Evolutionary conservation across 2,113 vertebrate species (phyloP), one percentile per base, ranked within the genome.

Genomic region (Oreochromis niloticus): DNA sequence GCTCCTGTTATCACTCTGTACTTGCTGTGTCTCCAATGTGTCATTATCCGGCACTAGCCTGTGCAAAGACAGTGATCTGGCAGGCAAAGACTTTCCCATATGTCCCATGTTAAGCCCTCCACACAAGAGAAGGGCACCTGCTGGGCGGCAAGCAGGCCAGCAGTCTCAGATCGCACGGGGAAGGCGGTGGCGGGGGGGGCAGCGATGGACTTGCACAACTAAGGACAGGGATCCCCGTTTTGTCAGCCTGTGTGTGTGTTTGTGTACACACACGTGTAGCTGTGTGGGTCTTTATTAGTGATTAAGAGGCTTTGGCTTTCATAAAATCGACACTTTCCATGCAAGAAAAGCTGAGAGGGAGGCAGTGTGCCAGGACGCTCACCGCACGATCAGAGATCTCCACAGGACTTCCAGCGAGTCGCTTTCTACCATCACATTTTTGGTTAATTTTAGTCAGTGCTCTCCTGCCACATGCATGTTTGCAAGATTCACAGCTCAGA

Each of bases 61-160:
- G 54, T 55, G 81, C 81, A 84, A 50, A 82, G 86, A 89, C 89
- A 87, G 71, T 6, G 87, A 93, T 88, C 88, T 92, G 83, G 89
- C 88, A 85, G 80, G 56, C 78, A 71, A 82, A 88, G 80, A 91
- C 92, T 92, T 93, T 87, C 84, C 93, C 95, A 93, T 92, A 90
- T 94, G 93, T 87, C 83, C 87, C 86, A 57, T 11, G 85, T 88
- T 95, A 94, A 95, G 91, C 90, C 88, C 61, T 87, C 75, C 84
- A 86, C 52, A 56, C 55, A 87, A 85, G 89, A 87, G 81, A 41
- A 61, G 84, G n/a, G 10, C 61, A 66, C 93, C 94, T n/a, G 86
- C 93, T 91, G 94, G 32, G 94, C 88, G 24, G 27, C 81, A 73
- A 88, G 80, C 86, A 83, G 46, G 85, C 75, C 36, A 50, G 83